Evolutionary conservation across 2,113 vertebrate genomes (phyloP), one percentile per base, ranked within the genome.

Genomic region (Ctenodactylus gundi): DNA sequence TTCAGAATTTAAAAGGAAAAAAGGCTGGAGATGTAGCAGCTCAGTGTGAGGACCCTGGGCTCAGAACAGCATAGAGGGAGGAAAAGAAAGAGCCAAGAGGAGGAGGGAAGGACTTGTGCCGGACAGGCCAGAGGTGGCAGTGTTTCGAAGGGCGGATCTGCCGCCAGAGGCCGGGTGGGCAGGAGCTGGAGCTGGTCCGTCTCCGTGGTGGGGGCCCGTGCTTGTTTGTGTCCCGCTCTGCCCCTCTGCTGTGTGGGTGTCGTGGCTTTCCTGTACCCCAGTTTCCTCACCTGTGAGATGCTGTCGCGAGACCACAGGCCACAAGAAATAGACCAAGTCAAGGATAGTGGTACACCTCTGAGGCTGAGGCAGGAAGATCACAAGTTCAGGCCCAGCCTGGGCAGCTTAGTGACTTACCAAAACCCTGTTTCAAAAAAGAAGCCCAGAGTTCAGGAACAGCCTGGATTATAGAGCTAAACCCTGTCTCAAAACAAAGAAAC

Each of bases 51-150:
- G 7, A 14, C 44, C n/a, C 31, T 34, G 7, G 9, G 44, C 49
- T 44, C 70, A n/a, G n/a, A n/a, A n/a, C n/a, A n/a, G n/a, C n/a
- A n/a, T 49, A 29, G 31, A 49, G 34, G 18, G 18, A 75, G 13
- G 49, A 29, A 72, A 0, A 25, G 64, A 83, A 11, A 39, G 21
- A 49, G 21, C 23, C 49, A 57, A 18, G 65, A 82, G 34, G 21
- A 2, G 13, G 15, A 36, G 51, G 65, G 53, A 29, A 60, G 18
- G 31, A 55, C 0, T 41, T 2, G 1, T 18, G 17, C 23, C 27
- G 39, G 23, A 7, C 20, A 12, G 11, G 7, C 41, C 39, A 0
- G 53, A 20, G 0, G 0, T 2, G 41, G 51, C 23, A 4, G 18
- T 8, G 0, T 18, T 65, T 51, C 2, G 53, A 44, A 44, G 39